phyloP scores from a whole-genome alignment of 2,797 vertebrate genomes.

The Pelodytes ibericus region DNA sequence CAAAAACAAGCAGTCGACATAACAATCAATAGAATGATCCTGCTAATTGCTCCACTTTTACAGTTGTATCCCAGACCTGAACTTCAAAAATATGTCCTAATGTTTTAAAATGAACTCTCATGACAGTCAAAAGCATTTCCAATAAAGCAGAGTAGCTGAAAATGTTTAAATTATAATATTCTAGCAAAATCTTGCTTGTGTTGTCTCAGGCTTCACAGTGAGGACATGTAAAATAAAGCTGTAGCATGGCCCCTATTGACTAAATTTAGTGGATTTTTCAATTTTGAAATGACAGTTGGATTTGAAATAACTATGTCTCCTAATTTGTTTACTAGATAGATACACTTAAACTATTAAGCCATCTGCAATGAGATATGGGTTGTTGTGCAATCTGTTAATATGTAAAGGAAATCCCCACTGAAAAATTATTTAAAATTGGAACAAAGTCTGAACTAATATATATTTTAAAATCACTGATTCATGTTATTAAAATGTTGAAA shows the following conservation, averaged over 20 bases:
- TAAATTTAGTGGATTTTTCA: constrained; percentile 19
- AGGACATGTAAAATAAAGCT: constrained; percentile 22
- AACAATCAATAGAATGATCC: too few species aligned
- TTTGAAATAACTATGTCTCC: neutral
- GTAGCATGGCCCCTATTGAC: neutral
- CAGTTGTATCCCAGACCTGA: too few species aligned
- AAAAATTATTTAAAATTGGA: constrained; percentile 58
- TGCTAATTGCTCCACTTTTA: too few species aligned
- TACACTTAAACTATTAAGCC: constrained; percentile 63
- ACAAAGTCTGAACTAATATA: constrained; percentile 18
- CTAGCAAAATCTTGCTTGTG: neutral
- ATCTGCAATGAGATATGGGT: constrained; percentile 64
- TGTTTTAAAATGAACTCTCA: neutral
- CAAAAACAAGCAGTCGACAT: too few species aligned
- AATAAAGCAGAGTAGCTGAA: constrained; percentile 12
- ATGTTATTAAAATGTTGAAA: constrained; percentile 32
- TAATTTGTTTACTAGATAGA: constrained; percentile 32
- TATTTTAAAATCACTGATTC: constrained; percentile 38
- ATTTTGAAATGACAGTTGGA: constrained; percentile 32
- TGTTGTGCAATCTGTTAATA: constrained; percentile 61
- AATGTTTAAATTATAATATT: constrained; percentile 26
- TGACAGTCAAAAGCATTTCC: constrained; percentile 4
- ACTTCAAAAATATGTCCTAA: too few species aligned
- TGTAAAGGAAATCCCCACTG: constrained; percentile 62
- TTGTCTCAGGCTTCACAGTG: neutral